These are phyloP conservation scores for Staurois parvus DNA, from an alignment of 2,797 vertebrate genomes.

Conservation along the genomic window DNA sequence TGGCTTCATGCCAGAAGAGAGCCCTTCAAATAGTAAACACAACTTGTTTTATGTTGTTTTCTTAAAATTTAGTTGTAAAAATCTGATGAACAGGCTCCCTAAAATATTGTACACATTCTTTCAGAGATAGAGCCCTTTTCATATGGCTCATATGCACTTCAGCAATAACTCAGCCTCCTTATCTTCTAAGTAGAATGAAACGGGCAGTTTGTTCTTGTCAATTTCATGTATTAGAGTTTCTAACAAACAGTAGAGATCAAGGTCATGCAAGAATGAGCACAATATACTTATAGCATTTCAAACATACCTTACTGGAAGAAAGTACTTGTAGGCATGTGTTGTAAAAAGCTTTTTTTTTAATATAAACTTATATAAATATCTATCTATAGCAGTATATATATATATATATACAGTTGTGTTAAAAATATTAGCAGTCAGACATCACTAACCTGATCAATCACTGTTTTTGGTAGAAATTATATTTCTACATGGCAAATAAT, in stretches of 20 bases:
- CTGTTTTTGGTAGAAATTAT: no score
- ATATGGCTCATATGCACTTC: conserved; percentile 47
- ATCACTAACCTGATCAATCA: no score
- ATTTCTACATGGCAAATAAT: no score
- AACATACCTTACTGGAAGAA: conserved; percentile 3
- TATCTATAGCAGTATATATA: no score
- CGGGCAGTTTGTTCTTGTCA: conserved; percentile 53
- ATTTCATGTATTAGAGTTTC: conserved; percentile 29
- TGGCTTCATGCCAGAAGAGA: conserved; percentile 44
- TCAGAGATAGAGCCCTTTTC: conserved; percentile 57
- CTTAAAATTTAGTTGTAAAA: conserved; percentile 52
- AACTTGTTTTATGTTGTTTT: conserved; percentile 54
- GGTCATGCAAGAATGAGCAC: conserved; percentile 45
- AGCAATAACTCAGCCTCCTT: conserved; percentile 54
- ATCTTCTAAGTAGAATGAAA: conserved; percentile 54
- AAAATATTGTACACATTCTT: conserved; percentile 55
- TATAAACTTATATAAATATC: no score
- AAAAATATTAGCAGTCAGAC: no score
- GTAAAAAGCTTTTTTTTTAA: not conserved
- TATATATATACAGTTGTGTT: conserved; percentile 1
- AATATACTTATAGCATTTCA: conserved; percentile 26
- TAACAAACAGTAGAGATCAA: conserved; percentile 53
- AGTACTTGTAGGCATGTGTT: not conserved
- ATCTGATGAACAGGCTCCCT: conserved; percentile 50
- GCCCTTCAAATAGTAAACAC: conserved; percentile 43